Percentiles rank a stretch among this genome's conserved stretches.
These are phyloP conservation scores for Phyllostomus hastatus DNA, from an alignment of 2,113 vertebrate genomes.

Conservation along the genomic window DNA sequence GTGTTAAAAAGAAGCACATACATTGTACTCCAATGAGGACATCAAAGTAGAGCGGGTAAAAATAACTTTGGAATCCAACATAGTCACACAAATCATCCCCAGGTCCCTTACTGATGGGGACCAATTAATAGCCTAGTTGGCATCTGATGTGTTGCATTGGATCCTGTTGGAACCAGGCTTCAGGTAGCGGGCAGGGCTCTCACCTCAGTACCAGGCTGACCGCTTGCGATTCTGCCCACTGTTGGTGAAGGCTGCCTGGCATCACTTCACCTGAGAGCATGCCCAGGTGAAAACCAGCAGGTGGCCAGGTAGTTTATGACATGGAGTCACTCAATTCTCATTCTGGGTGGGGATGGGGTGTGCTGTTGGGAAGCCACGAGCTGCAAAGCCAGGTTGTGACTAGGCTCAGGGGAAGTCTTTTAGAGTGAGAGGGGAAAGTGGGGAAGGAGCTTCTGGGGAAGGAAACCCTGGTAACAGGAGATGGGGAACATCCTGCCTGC, in stretches of 20 bases:
- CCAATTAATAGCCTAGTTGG: not conserved
- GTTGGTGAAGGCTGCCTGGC: not conserved
- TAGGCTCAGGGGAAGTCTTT: not conserved
- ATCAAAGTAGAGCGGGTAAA: not conserved
- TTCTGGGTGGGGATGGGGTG: not conserved
- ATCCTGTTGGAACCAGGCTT: not conserved
- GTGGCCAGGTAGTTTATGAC: not conserved
- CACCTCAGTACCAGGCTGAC: not conserved
- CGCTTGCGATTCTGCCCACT: not conserved
- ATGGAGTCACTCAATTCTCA: not conserved
- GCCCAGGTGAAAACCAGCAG: not conserved
- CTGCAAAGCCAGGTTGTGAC: not conserved
- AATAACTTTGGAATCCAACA: not conserved
- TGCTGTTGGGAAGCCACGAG: not conserved
- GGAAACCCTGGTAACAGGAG: not conserved
- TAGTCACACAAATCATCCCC: not conserved
- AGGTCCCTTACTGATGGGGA: not conserved
- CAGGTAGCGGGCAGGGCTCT: not conserved
- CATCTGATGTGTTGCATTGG: not conserved
- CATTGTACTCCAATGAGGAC: not conserved
- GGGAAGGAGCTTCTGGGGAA: not conserved
- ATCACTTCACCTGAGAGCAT: not conserved
- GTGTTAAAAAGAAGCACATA: not conserved
- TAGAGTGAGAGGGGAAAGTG: not conserved
- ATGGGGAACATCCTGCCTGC: not conserved